phyloP scores from a whole-genome alignment of 2,113 vertebrate species.

The Dicaeum eximium region DNA sequence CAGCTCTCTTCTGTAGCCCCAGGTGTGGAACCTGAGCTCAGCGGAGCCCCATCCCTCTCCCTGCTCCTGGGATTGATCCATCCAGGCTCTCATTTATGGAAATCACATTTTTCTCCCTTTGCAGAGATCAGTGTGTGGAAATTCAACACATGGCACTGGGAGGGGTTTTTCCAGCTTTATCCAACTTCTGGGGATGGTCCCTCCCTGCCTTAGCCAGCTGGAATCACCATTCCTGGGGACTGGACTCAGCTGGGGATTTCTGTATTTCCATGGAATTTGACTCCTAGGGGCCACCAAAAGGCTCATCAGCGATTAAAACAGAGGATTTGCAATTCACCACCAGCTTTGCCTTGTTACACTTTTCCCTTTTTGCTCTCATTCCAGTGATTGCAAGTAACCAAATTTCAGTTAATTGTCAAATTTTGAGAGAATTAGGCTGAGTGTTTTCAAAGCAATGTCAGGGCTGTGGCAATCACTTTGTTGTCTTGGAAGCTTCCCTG shows the following conservation, averaged over 20 bases:
- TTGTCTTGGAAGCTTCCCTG: background rate
- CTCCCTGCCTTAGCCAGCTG: background rate
- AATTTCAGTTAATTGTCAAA: conserved; percentile 14
- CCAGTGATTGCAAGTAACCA: background rate
- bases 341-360: background rate
- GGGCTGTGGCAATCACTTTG: background rate
- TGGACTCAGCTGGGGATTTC: background rate
- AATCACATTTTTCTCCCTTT: background rate
- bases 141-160: background rate
- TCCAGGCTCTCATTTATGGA: background rate
- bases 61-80: background rate
- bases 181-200: background rate
- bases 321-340: background rate
- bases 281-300: background rate
- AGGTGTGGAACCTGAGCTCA: background rate
- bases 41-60: background rate
- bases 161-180: background rate
- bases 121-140: background rate
- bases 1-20: background rate
- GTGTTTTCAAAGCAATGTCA: conserved; percentile 1
- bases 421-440: conserved; percentile 39
- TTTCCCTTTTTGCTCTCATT: background rate
- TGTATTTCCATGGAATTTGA: background rate
- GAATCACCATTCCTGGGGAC: background rate
- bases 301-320: background rate